Evolutionary conservation across 1,140 invertebrate genomes (phyloP), one percentile per base, ranked within the genome.

Genomic region (Stenopsyche tienmushanensis): DNA sequence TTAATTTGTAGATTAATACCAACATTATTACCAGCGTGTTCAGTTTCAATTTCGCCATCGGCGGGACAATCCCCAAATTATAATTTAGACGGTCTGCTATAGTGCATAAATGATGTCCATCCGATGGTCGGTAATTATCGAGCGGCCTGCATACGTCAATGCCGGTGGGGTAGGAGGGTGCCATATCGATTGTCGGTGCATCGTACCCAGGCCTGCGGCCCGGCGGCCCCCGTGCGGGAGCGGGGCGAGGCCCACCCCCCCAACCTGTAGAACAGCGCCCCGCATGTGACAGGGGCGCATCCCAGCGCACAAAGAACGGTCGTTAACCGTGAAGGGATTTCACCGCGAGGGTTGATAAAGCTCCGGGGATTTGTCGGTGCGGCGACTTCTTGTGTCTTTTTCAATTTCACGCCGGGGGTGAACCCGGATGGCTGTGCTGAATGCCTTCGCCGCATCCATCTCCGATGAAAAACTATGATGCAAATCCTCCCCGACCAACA

Each of bases 91-190:
- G n/a, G n/a, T n/a, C n/a, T n/a, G n/a, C n/a, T n/a, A n/a, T n/a
- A n/a, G n/a, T n/a, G n/a, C n/a, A n/a, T n/a, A n/a, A n/a, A n/a
- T n/a, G 13, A 44, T 13, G 3, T 44, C 41, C 41, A 44, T 13
- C 41, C 21, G 26, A 23, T 25, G 49, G 24, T 49, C 20, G 17
- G 17, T 9, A 24, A 21, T 24, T 24, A 52, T 44, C 49, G 25
- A 54, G 21, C 25, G 52, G 21, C 52, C 20, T n/a, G 52, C 52
- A n/a, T 29, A 21, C 54, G 34, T 44, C 54, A 42, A 57, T 44
- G 54, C 18, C 34, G 54, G 54, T 57, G 54, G 54, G 54, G 54
- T 41, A 57, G 23, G 9, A n/a, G 21, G 54, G 54, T 57, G 54
- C 54, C 34, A 57, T 57, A 57, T 57, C 24, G 54, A 57, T 57